phyloP scores from a whole-genome alignment of 2,113 vertebrate species.

The Struthio camelus region DNA sequence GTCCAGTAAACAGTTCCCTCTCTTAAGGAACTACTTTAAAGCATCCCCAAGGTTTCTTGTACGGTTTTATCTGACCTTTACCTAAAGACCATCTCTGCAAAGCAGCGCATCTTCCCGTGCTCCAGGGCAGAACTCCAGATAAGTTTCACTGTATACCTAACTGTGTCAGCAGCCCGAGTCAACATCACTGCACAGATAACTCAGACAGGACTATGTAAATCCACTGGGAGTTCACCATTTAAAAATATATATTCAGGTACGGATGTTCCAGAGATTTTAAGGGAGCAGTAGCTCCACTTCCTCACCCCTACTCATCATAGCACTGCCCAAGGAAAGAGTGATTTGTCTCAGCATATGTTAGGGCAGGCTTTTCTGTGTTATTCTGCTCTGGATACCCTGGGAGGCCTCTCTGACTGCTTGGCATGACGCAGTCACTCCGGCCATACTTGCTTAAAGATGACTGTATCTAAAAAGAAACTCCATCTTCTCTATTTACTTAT shows the following conservation, averaged over 20 bases:
- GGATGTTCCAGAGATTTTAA: background rate
- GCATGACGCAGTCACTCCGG: background rate
- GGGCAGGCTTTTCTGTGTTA: background rate
- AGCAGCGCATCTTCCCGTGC: background rate
- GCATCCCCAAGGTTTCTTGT: background rate
- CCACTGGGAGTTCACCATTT: background rate
- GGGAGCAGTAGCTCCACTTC: background rate
- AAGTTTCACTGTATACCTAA: background rate
- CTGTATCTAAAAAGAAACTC: background rate
- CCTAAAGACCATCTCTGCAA: background rate
- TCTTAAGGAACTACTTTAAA: background rate
- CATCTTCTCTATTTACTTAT: background rate
- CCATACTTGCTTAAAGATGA: background rate
- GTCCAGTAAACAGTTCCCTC: background rate
- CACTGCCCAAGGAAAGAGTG: background rate
- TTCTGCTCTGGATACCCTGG: background rate
- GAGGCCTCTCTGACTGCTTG: background rate
- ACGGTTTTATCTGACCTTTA: background rate
- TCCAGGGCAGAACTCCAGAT: background rate
- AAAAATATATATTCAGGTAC: background rate
- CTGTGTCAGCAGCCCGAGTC: background rate
- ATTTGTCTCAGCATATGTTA: background rate
- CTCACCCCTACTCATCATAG: background rate
- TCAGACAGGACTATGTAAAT: background rate
- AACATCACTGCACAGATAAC: background rate